Percentiles rank a stretch among this genome's conserved stretches.
Evolutionary conservation across 2,797 vertebrate genomes (phyloP).

Genomic region (Neomorphus geoffroyi): DNA sequence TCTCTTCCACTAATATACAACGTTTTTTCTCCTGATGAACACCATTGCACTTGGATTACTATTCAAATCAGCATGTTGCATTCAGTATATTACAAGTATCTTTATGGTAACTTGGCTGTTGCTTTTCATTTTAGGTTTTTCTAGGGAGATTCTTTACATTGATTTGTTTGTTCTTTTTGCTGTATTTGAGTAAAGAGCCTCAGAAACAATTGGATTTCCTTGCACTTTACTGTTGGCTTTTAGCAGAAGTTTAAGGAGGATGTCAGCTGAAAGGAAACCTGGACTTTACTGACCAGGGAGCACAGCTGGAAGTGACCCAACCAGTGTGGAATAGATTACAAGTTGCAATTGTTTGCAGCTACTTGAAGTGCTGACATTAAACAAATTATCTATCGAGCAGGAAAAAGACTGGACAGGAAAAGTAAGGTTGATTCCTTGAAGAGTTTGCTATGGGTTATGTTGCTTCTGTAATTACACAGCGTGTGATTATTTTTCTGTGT

Average conservation of each 20-base stretch:
- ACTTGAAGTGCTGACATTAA: not conserved
- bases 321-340: not conserved
- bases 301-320: not conserved
- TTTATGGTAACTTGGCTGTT: not conserved
- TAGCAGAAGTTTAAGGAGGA: not conserved
- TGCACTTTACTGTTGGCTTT: not conserved
- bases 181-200: not conserved
- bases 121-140: not conserved
- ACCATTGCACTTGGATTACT: not conserved
- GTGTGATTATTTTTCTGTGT: not conserved
- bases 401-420: not conserved
- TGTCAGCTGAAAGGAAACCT: not conserved
- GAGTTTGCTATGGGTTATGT: not conserved
- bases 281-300: not conserved
- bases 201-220: not conserved
- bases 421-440: not conserved
- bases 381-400: not conserved
- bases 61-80: not conserved
- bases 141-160: not conserved
- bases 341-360: not conserved
- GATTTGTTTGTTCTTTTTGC: not conserved
- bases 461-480: not conserved
- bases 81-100: not conserved
- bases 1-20: rapidly evolving
- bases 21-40: not conserved